Base-by-base conservation (phyloP, 1,140 invertebrate species). In the Lordiphosa collinella region DNA sequence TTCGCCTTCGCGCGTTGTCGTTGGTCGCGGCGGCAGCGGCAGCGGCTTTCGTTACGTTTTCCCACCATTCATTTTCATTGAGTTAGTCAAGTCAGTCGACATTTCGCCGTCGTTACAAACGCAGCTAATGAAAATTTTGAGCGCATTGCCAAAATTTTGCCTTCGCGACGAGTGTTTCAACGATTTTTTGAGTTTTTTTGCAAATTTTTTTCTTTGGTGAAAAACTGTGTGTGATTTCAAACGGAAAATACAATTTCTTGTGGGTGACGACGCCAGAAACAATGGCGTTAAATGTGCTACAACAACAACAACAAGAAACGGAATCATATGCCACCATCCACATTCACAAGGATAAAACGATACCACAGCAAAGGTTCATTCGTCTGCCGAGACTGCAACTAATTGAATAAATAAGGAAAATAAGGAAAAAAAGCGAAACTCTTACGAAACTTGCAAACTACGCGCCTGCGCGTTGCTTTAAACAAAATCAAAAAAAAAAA, bases 261-360 rank as follows among this genome's bases (percentile, higher is more conserved):
- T 29, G 25, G 25, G 25, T 29, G 25, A 29, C 25, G 25, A 29
- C 25, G 25, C 25, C 25, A 29, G 25, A 75, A 79, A 82, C 76
- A 41, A 79, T 79, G 75, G 75, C 75, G 76, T 55, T 79, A 52
- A 65, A 73, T 63, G 60, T 63, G 52, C 74, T 73, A 54, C 57
- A 51, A 12, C 13, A 22, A 11, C 35, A 46, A 44, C 31, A 58
- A 31, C 10, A 9, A 49, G 9, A 22, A 32, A n/a, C 11, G 11
- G 11, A 47, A 31, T 25, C 7, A 47, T 2, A 29, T 29, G 25
- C 25, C 37, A 32, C 12, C 11, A 37, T 13, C n/a, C 9, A 12
- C 50, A 53, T 14, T 12, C 36, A 44, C n/a, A 18, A 44, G 13
- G 11, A 7, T 4, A 13, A 31, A 44, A 44, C 11, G 44, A 22